Conservation (phyloP, 2,888 invertebrate species). For the Ophonus ardosiacus region DNA sequence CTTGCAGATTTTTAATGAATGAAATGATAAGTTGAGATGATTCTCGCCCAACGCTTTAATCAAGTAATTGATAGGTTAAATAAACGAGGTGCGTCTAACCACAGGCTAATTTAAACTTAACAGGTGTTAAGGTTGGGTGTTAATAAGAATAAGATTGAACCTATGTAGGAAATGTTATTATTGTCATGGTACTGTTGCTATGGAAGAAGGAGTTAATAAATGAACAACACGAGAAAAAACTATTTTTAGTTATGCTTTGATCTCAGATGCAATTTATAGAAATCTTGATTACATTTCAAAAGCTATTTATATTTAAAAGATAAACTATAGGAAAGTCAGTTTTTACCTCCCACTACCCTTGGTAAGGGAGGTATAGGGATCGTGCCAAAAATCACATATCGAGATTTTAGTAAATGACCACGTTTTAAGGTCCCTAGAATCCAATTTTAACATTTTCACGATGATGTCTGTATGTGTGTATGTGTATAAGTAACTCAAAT, state of each 20-base stretch:
- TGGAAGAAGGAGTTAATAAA: conserved; percentile 18
- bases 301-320: neutral
- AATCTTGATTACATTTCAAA: neutral
- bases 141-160: conserved; percentile 55
- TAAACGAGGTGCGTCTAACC: conserved; percentile 45
- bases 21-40: conserved; percentile 25
- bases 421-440: too few species aligned
- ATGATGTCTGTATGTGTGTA: too few species aligned
- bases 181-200: neutral
- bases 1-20: conserved; percentile 33
- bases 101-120: neutral
- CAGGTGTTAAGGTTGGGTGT: conserved; percentile 32
- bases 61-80: conserved; percentile 56
- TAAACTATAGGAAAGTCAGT: neutral
- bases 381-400: too few species aligned
- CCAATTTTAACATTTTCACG: too few species aligned
- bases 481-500: too few species aligned
- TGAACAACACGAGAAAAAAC: conserved; percentile 4
- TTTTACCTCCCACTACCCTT: too few species aligned
- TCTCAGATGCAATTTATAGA: conserved; percentile 33
- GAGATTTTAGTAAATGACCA: too few species aligned
- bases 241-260: conserved; percentile 22
- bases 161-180: conserved; percentile 42
- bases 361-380: too few species aligned
- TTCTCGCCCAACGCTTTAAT: conserved; percentile 27